phyloP scores from a whole-genome alignment of 2,113 vertebrate species.

The Antechinus flavipes region DNA sequence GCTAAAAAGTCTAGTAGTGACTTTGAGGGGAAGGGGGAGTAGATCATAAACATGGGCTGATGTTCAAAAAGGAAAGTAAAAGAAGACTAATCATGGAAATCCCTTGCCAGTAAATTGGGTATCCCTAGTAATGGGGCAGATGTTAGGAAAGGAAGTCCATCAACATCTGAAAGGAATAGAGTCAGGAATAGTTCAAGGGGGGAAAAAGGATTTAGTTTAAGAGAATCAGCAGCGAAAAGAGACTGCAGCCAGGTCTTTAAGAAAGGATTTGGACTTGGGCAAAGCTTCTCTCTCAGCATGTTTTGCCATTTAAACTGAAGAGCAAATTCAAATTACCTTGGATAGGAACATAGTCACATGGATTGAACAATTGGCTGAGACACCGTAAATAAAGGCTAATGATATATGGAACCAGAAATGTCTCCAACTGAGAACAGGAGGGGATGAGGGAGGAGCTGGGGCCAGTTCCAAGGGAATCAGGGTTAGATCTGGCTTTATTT shows the following conservation, averaged over 20 bases:
- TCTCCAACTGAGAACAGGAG: constrained; percentile 27
- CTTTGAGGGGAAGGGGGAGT: constrained; percentile 23
- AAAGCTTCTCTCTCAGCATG: constrained; percentile 52
- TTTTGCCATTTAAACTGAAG: constrained; percentile 29
- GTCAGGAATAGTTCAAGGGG: constrained; percentile 66
- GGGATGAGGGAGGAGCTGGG: neutral
- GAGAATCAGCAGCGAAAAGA: constrained; percentile 50
- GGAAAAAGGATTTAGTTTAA: constrained; percentile 69
- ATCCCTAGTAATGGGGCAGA: constrained; percentile 69
- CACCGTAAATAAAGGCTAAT: constrained; percentile 54
- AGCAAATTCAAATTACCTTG: constrained; percentile 49
- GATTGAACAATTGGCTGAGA: constrained; percentile 25
- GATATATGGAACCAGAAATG: constrained; percentile 39
- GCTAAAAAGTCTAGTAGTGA: constrained; percentile 7
- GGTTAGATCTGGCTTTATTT: constrained; percentile 63
- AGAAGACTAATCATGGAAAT: constrained; percentile 71
- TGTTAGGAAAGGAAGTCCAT: constrained; percentile 64
- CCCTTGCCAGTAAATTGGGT: constrained; percentile 59
- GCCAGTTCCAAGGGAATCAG: constrained; percentile 25
- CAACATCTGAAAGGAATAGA: constrained; percentile 76
- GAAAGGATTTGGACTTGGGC: constrained; percentile 55
- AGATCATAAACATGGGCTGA: constrained; percentile 28
- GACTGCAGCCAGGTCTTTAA: constrained; percentile 57
- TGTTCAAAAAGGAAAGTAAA: constrained; percentile 58
- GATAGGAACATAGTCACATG: constrained; percentile 51